A percentile compares a stretch with the other conserved stretches of the same genome.
Evolutionary conservation across 2,113 vertebrate species (phyloP).

Genomic region (Bettongia penicillata): DNA sequence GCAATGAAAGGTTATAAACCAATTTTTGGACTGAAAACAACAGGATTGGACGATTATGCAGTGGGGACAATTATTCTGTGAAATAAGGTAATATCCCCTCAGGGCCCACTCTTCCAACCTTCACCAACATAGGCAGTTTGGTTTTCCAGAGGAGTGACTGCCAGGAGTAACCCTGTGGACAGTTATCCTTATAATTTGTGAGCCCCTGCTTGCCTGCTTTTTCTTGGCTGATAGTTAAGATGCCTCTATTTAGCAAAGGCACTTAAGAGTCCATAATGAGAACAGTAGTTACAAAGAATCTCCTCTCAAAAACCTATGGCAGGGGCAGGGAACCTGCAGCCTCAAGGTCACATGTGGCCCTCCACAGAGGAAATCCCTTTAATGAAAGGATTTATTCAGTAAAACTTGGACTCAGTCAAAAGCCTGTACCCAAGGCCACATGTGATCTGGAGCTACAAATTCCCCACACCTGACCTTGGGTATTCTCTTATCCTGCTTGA

Average conservation of each 20-base stretch:
- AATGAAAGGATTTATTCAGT: too few relatives aligned
- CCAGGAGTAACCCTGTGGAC: neutral
- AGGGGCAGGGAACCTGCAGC: too few relatives aligned
- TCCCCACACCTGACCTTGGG: neutral
- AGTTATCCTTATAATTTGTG: neutral
- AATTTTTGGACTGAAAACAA: too few relatives aligned
- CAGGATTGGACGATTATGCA: too few relatives aligned
- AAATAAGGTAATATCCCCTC: neutral
- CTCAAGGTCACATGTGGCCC: too few relatives aligned
- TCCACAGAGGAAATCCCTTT: too few relatives aligned
- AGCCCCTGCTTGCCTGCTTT: neutral
- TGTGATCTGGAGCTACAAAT: too few relatives aligned
- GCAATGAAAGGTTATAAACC: too few relatives aligned
- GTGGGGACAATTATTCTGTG: too few relatives aligned
- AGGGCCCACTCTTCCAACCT: neutral
- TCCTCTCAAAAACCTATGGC: neutral
- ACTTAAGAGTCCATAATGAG: neutral
- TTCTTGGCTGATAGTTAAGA: neutral
- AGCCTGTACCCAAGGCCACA: too few relatives aligned
- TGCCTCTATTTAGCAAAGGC: neutral
- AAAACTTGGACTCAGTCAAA: too few relatives aligned
- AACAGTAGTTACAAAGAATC: neutral
- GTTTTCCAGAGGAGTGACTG: neutral
- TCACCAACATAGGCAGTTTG: neutral
- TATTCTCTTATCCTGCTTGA: neutral